Evolutionary conservation across 2,113 vertebrate genomes (phyloP), one percentile per base, ranked within the genome.

Genomic region (Rhadina sibilatrix): DNA sequence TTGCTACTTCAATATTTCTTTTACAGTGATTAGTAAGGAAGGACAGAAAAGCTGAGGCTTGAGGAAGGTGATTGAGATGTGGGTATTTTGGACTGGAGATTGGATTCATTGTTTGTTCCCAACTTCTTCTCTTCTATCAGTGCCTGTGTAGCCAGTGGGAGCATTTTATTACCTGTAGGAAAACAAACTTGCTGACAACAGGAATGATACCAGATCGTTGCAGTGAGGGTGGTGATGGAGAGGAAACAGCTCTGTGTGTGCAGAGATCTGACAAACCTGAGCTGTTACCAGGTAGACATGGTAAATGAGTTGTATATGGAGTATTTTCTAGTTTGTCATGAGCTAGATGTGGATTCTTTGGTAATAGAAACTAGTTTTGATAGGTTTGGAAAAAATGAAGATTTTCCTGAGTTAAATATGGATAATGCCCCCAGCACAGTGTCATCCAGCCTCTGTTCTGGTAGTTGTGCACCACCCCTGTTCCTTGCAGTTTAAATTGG

Each of bases 161-260:
- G 69, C 68, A 52, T 17, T 89, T 84, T 17, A 37, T 52, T 93
- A 35, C 54, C 42, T 61, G 22, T 37, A 52, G 83, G 77, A 76
- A 91, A 91, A 85, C 35, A 78, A 64, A 91, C 52, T 68, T 89
- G 69, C 50, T 89, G 83, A 37, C 81, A 78, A 11, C 91, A 66
- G 83, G 35, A 52, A 6, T 15, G 38, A 49, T 12, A 47, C 47
- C 59, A 1, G 15, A 15, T 86, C 1, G 0, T 88, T 89, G 47
- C 59, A 71, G 33, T 77, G 83, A 33, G 47, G 89, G 79, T 90
- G 71, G 72, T 94, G 93, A 75, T 78, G 89, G 59, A 95, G 87
- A 47, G 77, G 56, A 70, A 74, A 21, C 40, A 33, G 22, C 44
- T 66, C 30, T 37, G 12, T 31, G 66, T 27, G 35, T 59, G 42